Conservation (phyloP, 2,113 vertebrate genomes). For the Salvator merianae region DNA sequence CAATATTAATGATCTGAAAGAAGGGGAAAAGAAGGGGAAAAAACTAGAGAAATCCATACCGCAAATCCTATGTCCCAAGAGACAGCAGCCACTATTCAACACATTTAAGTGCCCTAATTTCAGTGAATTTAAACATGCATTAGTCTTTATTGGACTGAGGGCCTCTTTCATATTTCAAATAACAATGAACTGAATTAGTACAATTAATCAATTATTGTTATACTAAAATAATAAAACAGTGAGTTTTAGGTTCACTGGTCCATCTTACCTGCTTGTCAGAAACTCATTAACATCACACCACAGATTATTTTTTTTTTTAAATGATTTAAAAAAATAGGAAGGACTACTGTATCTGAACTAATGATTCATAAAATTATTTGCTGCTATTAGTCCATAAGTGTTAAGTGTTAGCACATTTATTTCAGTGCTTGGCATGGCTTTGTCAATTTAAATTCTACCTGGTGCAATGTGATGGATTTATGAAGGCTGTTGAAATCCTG, state of each 20-base stretch:
- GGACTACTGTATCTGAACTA: slow-evolving; percentile 68
- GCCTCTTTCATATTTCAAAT: background rate
- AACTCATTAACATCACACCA: slow-evolving; percentile 55
- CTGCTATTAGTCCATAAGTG: slow-evolving; percentile 68
- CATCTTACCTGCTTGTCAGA: slow-evolving; percentile 36
- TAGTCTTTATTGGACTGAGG: background rate
- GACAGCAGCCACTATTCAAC: background rate
- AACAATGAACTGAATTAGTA: background rate
- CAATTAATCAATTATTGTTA: slow-evolving; percentile 50
- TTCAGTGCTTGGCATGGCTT: slow-evolving; percentile 60
- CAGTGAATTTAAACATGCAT: background rate
- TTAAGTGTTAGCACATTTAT: slow-evolving; percentile 70
- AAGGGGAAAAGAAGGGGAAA: background rate
- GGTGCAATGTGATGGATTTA: slow-evolving; percentile 47
- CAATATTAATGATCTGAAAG: background rate
- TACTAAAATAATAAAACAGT: slow-evolving; percentile 39
- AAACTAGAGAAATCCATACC: fast-evolving
- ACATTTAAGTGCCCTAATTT: background rate
- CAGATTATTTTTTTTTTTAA: slow-evolving; percentile 10
- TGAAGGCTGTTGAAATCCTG: slow-evolving; percentile 51
- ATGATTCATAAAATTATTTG: slow-evolving; percentile 78
- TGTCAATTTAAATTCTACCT: slow-evolving; percentile 72
- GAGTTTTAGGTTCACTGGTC: slow-evolving; percentile 1
- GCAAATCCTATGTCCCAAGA: background rate
- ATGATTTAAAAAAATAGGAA: slow-evolving; percentile 52